phyloP scores from a whole-genome alignment of 2,797 vertebrate species.

The Arrhamphus sclerolepis region DNA sequence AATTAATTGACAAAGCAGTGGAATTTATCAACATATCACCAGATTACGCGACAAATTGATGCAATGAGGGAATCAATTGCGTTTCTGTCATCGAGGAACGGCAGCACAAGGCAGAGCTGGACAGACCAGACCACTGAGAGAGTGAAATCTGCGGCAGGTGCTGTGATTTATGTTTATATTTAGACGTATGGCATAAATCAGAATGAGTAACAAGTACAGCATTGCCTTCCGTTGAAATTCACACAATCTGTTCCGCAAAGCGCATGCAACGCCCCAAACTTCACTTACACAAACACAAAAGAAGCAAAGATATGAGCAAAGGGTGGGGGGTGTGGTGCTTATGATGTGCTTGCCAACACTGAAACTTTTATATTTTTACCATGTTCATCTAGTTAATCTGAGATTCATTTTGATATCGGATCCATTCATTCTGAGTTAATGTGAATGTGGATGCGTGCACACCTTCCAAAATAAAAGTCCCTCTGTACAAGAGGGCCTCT shows the following conservation, averaged over 20 bases:
- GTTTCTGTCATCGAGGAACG: constrained; percentile 73
- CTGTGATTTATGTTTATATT: constrained; percentile 85
- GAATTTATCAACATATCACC: constrained; percentile 88
- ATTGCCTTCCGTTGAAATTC: constrained; percentile 66
- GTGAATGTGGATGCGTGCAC: too few species aligned
- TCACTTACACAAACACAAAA: constrained; percentile 33
- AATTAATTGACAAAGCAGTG: constrained; percentile 87
- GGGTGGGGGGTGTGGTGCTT: too few species aligned
- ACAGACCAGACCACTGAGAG: constrained; percentile 72
- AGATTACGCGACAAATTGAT: constrained; percentile 88
- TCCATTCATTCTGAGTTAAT: too few species aligned
- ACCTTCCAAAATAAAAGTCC: too few species aligned
- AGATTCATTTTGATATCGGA: too few species aligned
- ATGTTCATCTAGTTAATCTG: too few species aligned
- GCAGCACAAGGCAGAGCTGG: constrained; percentile 55
- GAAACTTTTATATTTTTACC: too few species aligned
- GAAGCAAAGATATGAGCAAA: constrained; percentile 50
- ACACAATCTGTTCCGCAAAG: constrained; percentile 45
- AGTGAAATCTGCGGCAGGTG: constrained; percentile 80
- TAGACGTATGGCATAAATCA: constrained; percentile 83
- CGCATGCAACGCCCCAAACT: constrained; percentile 49
- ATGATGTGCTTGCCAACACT: too few species aligned
- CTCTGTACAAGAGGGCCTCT: too few species aligned
- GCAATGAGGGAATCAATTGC: constrained; percentile 88
- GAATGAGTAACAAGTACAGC: constrained; percentile 81